These are phyloP conservation scores for Eledona agricola DNA, from an alignment of 2,888 invertebrate species.

Conservation along the genomic window DNA sequence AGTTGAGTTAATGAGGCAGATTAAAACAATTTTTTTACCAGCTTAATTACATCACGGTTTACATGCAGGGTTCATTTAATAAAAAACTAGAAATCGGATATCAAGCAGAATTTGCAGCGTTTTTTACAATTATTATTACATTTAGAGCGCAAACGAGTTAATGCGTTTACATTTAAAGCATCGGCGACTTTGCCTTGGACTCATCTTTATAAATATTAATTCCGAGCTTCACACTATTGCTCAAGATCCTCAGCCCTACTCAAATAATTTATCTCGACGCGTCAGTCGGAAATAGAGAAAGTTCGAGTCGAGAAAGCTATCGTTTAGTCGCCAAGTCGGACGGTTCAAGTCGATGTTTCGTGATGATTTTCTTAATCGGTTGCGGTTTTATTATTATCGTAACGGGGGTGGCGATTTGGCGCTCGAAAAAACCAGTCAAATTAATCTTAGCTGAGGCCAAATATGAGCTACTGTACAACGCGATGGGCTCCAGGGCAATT, in stretches of 20 bases:
- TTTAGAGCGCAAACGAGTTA: no score
- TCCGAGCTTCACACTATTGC: no score
- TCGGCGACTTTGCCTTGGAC: no score
- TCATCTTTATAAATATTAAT: no score
- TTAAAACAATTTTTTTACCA: no score
- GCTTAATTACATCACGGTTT: no score
- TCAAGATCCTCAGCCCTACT: slow-evolving; percentile 1
- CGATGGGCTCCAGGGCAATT: slow-evolving; percentile 68
- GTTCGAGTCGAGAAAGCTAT: slow-evolving; percentile 18
- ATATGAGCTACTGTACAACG: slow-evolving; percentile 68
- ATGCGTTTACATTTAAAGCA: no score
- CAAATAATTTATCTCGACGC: slow-evolving; percentile 10
- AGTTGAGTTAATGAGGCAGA: no score
- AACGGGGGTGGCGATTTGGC: slow-evolving; percentile 55
- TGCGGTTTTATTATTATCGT: slow-evolving; percentile 50
- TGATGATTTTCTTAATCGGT: slow-evolving; percentile 54
- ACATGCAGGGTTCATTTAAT: no score
- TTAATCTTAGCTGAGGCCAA: slow-evolving; percentile 66
- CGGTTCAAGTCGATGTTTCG: slow-evolving; percentile 15
- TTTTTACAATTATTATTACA: no score
- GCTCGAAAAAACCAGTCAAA: slow-evolving; percentile 66
- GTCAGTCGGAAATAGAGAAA: slow-evolving; percentile 17
- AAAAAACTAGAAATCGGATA: no score
- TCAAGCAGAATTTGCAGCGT: no score
- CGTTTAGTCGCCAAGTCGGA: slow-evolving; percentile 2